These are phyloP conservation scores for Manis pentadactyla DNA, from an alignment of 2,797 vertebrate genomes.

Conservation along the genomic window DNA sequence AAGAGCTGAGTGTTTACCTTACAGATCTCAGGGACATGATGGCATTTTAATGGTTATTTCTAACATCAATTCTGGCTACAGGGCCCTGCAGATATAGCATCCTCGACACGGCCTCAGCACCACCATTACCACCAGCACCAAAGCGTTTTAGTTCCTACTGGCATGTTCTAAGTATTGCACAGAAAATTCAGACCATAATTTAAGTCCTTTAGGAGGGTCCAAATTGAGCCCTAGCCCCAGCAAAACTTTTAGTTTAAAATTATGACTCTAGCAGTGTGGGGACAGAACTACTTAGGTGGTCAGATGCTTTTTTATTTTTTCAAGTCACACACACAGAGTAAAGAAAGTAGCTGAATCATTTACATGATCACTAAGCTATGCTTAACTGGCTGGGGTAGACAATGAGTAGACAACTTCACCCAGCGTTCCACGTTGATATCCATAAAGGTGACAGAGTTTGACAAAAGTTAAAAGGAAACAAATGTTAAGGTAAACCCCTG, in stretches of 20 bases:
- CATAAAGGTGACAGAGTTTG: background rate
- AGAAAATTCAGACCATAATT: background rate
- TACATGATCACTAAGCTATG: background rate
- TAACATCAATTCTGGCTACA: background rate
- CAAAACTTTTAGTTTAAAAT: background rate
- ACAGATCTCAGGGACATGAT: background rate
- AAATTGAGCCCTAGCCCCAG: background rate
- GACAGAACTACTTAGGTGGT: background rate
- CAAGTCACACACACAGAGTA: background rate
- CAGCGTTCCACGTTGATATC: background rate
- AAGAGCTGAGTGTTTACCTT: background rate
- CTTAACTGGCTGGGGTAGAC: background rate
- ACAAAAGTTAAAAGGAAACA: background rate
- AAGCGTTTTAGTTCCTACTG: background rate
- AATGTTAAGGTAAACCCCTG: background rate
- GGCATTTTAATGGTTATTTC: background rate
- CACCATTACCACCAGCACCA: background rate
- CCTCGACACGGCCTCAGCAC: background rate
- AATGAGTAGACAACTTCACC: background rate
- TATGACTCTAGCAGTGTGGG: background rate
- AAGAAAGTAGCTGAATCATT: background rate
- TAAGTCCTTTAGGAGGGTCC: background rate
- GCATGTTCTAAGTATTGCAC: background rate
- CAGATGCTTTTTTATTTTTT: background rate
- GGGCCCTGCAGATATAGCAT: background rate